phyloP scores from a whole-genome alignment of 2,888 invertebrate species.

The Perithous albicinctus region DNA sequence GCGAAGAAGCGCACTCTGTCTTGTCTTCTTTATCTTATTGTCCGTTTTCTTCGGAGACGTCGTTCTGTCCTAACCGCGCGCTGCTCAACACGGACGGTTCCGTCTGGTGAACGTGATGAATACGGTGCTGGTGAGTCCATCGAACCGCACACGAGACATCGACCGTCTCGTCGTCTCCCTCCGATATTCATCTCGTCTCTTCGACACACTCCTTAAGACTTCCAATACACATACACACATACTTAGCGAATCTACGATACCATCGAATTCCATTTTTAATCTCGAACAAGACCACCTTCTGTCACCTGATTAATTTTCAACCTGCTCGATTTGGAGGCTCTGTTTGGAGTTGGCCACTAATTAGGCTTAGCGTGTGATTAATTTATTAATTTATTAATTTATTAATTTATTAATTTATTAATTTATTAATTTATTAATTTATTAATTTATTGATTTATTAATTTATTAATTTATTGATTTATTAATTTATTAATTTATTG shows the following conservation, averaged over 20 bases:
- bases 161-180: slow-evolving; percentile 10
- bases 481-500: too few relatives aligned
- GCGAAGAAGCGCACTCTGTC: slow-evolving; percentile 1
- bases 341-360: too few relatives aligned
- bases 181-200: slow-evolving; percentile 5
- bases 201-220: background rate
- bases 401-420: too few relatives aligned
- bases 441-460: too few relatives aligned
- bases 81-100: slow-evolving; percentile 19
- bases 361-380: too few relatives aligned
- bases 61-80: slow-evolving; percentile 22
- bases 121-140: slow-evolving; percentile 27
- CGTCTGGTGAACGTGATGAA: slow-evolving; percentile 37
- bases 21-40: slow-evolving; percentile 12
- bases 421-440: too few relatives aligned
- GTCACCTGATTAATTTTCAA: background rate
- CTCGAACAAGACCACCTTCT: background rate
- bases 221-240: background rate
- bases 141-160: slow-evolving; percentile 34
- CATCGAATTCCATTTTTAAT: background rate
- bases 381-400: too few relatives aligned
- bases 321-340: too few relatives aligned
- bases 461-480: too few relatives aligned
- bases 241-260: background rate
- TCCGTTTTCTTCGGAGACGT: slow-evolving; percentile 2